These are phyloP conservation scores for Hermodice carunculata DNA, from an alignment of 2,888 invertebrate species.

Conservation along the genomic window DNA sequence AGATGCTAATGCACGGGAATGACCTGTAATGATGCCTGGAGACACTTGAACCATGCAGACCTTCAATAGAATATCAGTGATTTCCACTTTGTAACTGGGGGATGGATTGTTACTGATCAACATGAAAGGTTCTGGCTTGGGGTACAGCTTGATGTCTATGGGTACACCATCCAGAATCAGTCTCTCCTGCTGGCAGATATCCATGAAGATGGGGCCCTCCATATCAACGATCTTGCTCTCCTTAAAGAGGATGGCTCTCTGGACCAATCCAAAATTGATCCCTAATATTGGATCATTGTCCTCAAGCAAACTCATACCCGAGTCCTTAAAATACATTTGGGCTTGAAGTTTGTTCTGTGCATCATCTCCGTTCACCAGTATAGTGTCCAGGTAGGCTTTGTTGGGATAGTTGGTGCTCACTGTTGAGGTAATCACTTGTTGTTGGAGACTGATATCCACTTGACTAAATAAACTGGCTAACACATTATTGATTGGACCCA, in stretches of 20 bases:
- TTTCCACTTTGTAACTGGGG: not conserved
- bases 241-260: no score
- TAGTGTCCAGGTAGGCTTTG: conserved; percentile 2
- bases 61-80: not conserved
- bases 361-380: not conserved
- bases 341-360: not conserved
- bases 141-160: not conserved
- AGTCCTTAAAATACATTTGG: not conserved
- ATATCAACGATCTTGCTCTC: not conserved
- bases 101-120: not conserved
- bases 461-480: not conserved
- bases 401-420: not conserved
- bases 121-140: no score
- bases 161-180: not conserved
- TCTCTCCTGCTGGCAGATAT: not conserved
- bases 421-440: not conserved
- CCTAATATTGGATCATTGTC: not conserved
- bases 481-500: not conserved
- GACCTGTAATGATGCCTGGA: not conserved
- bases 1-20: not conserved
- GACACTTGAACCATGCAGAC: not conserved
- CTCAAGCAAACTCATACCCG: no score
- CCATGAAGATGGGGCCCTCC: not conserved
- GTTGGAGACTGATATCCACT: not conserved
- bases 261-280: not conserved